Conservation (phyloP, 2,888 invertebrate species). For the Tridacna gigas region DNA sequence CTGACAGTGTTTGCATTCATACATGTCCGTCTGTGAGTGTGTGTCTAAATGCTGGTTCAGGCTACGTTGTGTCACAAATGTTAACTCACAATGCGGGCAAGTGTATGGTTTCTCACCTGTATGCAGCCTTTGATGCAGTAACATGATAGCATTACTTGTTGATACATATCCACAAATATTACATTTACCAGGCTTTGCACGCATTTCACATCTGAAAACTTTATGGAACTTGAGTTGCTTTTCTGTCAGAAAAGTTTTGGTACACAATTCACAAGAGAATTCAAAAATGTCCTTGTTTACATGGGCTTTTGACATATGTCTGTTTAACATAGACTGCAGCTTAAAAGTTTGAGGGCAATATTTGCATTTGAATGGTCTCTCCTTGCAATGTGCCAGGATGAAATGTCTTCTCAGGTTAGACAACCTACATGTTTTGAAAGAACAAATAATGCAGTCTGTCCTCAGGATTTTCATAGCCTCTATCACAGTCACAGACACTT, state of each 20-base stretch:
- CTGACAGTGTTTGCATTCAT: background rate
- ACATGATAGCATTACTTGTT: background rate
- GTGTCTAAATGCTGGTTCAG: background rate
- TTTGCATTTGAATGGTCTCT: background rate
- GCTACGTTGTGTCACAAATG: background rate
- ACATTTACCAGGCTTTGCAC: background rate
- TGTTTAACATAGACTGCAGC: background rate
- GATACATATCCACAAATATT: background rate
- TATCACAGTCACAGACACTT: background rate
- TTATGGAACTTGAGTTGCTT: background rate
- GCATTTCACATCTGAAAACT: constrained; percentile 1
- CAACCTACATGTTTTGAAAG: constrained; percentile 1
- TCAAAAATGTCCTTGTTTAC: background rate
- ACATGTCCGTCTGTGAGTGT: background rate
- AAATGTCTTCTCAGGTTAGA: constrained; percentile 7
- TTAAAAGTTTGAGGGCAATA: background rate
- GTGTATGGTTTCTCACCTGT: background rate
- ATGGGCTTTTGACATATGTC: background rate
- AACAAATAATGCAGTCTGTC: constrained; percentile 1
- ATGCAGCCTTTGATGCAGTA: background rate
- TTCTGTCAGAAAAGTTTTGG: background rate
- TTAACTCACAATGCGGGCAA: background rate
- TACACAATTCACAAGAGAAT: background rate
- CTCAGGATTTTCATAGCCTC: background rate
- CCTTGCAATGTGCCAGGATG: background rate